Evolutionary conservation across 2,888 invertebrate species (phyloP).

Genomic region (Tricholauxania praeusta): DNA sequence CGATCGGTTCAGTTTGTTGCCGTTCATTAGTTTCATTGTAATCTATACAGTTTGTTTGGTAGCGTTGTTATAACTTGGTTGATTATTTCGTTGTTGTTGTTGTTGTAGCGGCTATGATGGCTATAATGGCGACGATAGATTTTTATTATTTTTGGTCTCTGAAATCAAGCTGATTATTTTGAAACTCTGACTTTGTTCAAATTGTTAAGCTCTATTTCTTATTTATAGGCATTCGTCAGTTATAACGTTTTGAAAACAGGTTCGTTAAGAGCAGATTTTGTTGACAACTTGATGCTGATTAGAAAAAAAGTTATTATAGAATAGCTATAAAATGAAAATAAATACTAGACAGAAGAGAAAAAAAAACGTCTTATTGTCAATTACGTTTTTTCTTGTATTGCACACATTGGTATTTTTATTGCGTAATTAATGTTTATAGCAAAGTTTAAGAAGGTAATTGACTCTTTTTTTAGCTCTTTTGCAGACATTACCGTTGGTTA

Average conservation of each 20-base stretch:
- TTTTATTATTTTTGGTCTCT: background rate
- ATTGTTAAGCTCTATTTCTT: too few relatives aligned
- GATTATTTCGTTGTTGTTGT: conserved; percentile 4
- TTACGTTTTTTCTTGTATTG: conserved; percentile 3
- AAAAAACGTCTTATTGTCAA: conserved; percentile 16
- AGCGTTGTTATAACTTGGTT: background rate
- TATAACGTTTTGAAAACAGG: background rate
- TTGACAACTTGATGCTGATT: conserved; percentile 15
- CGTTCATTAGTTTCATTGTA: conserved; percentile 27
- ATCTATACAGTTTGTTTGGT: conserved; percentile 12
- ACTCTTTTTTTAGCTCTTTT: too few relatives aligned
- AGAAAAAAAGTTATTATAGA: background rate
- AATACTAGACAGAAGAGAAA: background rate
- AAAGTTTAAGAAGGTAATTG: too few relatives aligned
- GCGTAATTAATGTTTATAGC: background rate
- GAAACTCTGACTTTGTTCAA: conserved; percentile 1
- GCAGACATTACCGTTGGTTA: too few relatives aligned
- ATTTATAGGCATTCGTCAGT: background rate
- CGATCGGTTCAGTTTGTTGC: too few relatives aligned
- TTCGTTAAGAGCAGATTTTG: background rate
- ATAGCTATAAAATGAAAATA: too few relatives aligned
- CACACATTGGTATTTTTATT: background rate
- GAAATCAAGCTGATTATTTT: conserved; percentile 19
- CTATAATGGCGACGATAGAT: background rate
- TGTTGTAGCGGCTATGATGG: background rate